Evolutionary conservation across 2,797 vertebrate species (phyloP).

Genomic region (Danionella dracula): DNA sequence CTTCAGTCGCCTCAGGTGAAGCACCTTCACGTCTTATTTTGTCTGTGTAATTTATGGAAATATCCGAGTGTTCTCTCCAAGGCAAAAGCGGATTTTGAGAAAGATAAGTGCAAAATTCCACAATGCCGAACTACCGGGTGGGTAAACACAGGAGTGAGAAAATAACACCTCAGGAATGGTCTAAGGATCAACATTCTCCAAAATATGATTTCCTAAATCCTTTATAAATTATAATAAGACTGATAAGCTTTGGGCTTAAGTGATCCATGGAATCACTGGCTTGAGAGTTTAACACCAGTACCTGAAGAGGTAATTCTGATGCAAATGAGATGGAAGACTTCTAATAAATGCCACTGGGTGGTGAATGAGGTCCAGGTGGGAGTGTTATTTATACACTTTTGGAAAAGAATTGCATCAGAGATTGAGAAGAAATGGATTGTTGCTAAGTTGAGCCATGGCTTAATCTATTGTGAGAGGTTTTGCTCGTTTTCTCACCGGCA

Average conservation of each 20-base stretch:
- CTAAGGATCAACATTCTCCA: slow-evolving; percentile 59
- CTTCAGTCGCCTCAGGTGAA: slow-evolving; percentile 30
- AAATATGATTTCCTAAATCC: slow-evolving; percentile 74
- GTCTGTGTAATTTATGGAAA: slow-evolving; percentile 56
- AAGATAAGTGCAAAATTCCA: slow-evolving; percentile 57
- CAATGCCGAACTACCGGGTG: slow-evolving; percentile 62
- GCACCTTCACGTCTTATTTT: slow-evolving; percentile 23
- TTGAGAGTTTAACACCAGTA: slow-evolving; percentile 73
- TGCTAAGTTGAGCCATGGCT: slow-evolving; percentile 61
- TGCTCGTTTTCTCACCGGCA: slow-evolving; percentile 52
- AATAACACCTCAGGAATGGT: slow-evolving; percentile 64
- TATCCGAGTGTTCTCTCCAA: slow-evolving; percentile 50
- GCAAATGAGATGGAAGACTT: slow-evolving; percentile 67
- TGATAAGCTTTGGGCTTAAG: slow-evolving; percentile 71
- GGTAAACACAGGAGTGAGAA: slow-evolving; percentile 61
- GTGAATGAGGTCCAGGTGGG: slow-evolving; percentile 68
- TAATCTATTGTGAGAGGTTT: slow-evolving; percentile 63
- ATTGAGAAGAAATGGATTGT: slow-evolving; percentile 45
- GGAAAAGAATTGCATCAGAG: slow-evolving; percentile 48
- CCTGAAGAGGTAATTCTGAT: slow-evolving; percentile 70
- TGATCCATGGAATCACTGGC: slow-evolving; percentile 68
- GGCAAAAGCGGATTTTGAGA: slow-evolving; percentile 65
- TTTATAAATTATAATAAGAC: slow-evolving; percentile 71
- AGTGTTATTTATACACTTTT: slow-evolving; percentile 62
- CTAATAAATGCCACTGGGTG: slow-evolving; percentile 63